These are phyloP conservation scores for Nemapogon koenigi DNA, from an alignment of 2,888 invertebrate species.

Conservation along the genomic window DNA sequence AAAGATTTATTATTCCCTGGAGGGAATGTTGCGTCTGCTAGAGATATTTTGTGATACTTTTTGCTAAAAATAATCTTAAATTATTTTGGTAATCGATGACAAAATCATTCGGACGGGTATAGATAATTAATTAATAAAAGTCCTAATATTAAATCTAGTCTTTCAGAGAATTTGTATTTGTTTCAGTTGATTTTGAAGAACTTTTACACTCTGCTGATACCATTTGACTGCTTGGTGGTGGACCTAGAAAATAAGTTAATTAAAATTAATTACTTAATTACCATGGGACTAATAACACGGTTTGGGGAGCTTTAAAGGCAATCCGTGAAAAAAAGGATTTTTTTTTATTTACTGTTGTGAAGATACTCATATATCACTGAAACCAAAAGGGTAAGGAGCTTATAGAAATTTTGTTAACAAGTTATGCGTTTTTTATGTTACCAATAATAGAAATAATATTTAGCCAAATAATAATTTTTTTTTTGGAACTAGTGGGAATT, in stretches of 20 bases:
- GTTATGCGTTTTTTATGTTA: no score
- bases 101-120: no score
- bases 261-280: neutral
- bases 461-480: no score
- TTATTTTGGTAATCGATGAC: no score
- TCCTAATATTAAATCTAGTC: no score
- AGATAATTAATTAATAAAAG: no score
- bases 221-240: slow-evolving; percentile 1
- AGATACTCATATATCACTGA: neutral
- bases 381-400: neutral
- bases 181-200: slow-evolving; percentile 32
- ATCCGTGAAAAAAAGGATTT: neutral
- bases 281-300: neutral
- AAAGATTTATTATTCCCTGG: no score
- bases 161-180: slow-evolving; percentile 18
- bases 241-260: slow-evolving; percentile 23
- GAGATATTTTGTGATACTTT: no score
- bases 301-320: neutral
- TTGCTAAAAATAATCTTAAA: no score
- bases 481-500: no score
- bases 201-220: slow-evolving; percentile 15
- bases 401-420: neutral
- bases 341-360: neutral
- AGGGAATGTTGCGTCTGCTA: no score
- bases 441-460: no score